These are phyloP conservation scores for Trididemnum nubilum DNA, from an alignment of 23 tunicate genomes.

Conservation along the genomic window DNA sequence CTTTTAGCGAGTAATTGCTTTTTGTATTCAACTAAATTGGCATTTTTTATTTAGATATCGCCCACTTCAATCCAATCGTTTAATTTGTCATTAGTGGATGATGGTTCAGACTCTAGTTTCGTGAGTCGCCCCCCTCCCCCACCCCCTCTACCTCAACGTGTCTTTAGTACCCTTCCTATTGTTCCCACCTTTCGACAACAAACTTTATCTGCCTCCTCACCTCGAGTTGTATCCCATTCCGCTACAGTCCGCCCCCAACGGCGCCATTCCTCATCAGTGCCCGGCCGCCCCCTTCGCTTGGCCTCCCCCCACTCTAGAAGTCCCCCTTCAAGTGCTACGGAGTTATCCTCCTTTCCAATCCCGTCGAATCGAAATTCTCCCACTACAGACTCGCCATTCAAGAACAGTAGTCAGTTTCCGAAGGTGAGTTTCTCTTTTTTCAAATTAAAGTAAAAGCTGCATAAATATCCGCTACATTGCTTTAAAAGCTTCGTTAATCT, in stretches of 20 bases:
- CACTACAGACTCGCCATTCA: not conserved
- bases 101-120: not conserved
- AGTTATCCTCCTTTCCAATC: not conserved
- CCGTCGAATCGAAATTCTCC: not conserved
- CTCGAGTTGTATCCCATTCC: not conserved
- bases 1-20: too few relatives aligned
- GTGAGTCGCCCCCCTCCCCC: not conserved
- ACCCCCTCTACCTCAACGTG: not conserved
- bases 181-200: constrained; percentile 41
- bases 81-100: constrained; percentile 6
- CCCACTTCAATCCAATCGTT: constrained; percentile 45
- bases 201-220: constrained; percentile 49
- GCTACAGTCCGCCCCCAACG: constrained; percentile 16
- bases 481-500: too few relatives aligned
- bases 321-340: constrained; percentile 9
- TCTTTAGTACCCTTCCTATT: not conserved
- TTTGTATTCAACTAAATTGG: too few relatives aligned
- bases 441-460: too few relatives aligned
- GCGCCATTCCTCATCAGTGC: constrained; percentile 51
- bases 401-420: not conserved
- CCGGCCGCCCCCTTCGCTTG: constrained; percentile 21
- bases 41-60: constrained; percentile 2
- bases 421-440: too few relatives aligned
- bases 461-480: too few relatives aligned
- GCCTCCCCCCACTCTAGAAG: not conserved